Base-by-base conservation (phyloP, 2,113 vertebrate species). In the Hippoglossus stenolepis region DNA sequence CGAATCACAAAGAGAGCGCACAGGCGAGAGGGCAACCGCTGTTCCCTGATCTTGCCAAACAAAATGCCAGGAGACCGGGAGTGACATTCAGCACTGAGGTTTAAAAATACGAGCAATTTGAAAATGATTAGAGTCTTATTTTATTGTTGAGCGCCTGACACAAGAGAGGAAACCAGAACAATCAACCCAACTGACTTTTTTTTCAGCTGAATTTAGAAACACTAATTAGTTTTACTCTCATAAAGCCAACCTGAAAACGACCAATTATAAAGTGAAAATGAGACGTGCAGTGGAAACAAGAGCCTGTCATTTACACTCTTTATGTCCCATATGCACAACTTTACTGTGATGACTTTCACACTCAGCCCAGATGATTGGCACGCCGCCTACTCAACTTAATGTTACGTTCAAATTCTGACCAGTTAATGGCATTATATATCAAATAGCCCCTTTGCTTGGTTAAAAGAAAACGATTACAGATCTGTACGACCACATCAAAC, bases 141-240 rank as follows among this genome's bases (percentile, higher is more conserved):
- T 94, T 93, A 92, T 90, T 93, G 90, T 92, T 88, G 85, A 85
- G 90, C 71, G 85, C 84, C 83, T 90, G 88, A 93, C 93, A 94
- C 92, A 59, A 74, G 84, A 93, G 93, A 93, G 91, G 93, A 95
- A 94, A 95, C 91, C 93, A 94, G 94, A 94, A 94, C 93, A 94
- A 94, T 94, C 91, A 90, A 87, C 88, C 80, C 73, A 63, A 81
- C 84, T 67, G 80, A 70, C 78, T 89, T 83, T 91, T 91, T 83
- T 85, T 91, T 69, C 87, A 83, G 89, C 94, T 94, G 93, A 93
- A 94, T 95, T 94, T 95, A 95, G 93, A 93, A 95, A 95, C 93
- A 89, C 94, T 94, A 95, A 95, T 95, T 95, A 95, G 94, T 94
- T 94, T 95, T 93, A 92, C 93, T 93, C 94, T 94, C 91, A 82